Evolutionary conservation across 2,888 invertebrate species (phyloP).

Genomic region (Acanthococcus lagerstroemiae): DNA sequence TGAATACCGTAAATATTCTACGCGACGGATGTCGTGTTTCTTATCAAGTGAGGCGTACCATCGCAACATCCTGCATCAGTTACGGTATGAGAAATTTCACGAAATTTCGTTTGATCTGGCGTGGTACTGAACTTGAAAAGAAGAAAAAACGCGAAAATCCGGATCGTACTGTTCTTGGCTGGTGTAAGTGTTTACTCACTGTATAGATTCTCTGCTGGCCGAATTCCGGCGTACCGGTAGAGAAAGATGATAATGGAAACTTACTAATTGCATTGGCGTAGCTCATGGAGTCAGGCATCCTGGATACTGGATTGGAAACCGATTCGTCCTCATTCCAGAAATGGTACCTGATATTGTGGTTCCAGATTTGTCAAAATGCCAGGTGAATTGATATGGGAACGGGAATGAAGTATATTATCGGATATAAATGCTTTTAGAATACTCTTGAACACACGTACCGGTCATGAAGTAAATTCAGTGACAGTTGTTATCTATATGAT

Average conservation of each 20-base stretch:
- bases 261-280: conserved; percentile 40
- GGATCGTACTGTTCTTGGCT: conserved; percentile 43
- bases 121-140: conserved; percentile 60
- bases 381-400: conserved; percentile 46
- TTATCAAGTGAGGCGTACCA: conserved; percentile 2
- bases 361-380: conserved; percentile 71
- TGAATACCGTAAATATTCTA: too few relatives aligned
- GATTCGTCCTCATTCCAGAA: conserved; percentile 61
- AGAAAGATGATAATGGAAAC: not conserved
- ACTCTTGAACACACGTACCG: too few relatives aligned
- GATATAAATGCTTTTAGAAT: too few relatives aligned
- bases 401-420: too few relatives aligned
- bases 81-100: conserved; percentile 70
- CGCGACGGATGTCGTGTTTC: too few relatives aligned
- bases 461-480: too few relatives aligned
- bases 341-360: conserved; percentile 87
- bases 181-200: not conserved
- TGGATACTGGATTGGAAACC: conserved; percentile 50
- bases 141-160: conserved; percentile 48
- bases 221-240: not conserved
- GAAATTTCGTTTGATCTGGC: conserved; percentile 63
- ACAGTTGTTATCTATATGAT: too few relatives aligned
- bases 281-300: conserved; percentile 58
- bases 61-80: conserved; percentile 37
- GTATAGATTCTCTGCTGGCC: not conserved